Evolutionary conservation across 2,888 invertebrate genomes (phyloP).

Genomic region (Nomada ferruginata): DNA sequence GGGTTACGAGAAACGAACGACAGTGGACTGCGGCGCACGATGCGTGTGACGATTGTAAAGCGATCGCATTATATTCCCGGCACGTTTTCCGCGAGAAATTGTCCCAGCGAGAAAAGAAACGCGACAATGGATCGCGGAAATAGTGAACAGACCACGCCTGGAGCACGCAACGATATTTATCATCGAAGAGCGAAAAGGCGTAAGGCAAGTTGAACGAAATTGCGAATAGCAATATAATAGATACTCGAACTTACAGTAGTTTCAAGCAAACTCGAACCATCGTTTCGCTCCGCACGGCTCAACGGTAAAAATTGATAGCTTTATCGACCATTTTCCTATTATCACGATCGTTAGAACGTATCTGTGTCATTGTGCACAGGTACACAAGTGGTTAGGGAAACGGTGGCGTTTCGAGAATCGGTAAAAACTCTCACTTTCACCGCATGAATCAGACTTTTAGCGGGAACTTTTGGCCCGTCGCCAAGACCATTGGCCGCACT

Average conservation of each 20-base stretch:
- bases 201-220: background rate
- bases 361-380: slow-evolving; percentile 13
- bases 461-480: slow-evolving; percentile 51
- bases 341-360: background rate
- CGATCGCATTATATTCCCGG: slow-evolving; percentile 45
- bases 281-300: background rate
- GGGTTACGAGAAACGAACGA: slow-evolving; percentile 19
- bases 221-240: background rate
- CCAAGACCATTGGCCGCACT: slow-evolving; percentile 49
- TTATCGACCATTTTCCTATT: background rate
- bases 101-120: slow-evolving; percentile 50
- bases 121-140: slow-evolving; percentile 51
- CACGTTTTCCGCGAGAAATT: slow-evolving; percentile 55
- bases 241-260: background rate
- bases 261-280: background rate
- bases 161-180: slow-evolving; percentile 48
- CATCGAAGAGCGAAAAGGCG: background rate
- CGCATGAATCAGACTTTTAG: slow-evolving; percentile 53
- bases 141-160: slow-evolving; percentile 51
- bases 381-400: background rate
- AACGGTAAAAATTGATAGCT: background rate
- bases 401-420: slow-evolving; percentile 41
- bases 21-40: slow-evolving; percentile 14
- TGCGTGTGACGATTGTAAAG: slow-evolving; percentile 57
- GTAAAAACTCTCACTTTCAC: slow-evolving; percentile 59